A percentile compares a stretch with the other conserved stretches of the same genome.
Evolutionary conservation across 1,140 invertebrate genomes (phyloP).

Genomic region (Lepidotrigona ventralis): DNA sequence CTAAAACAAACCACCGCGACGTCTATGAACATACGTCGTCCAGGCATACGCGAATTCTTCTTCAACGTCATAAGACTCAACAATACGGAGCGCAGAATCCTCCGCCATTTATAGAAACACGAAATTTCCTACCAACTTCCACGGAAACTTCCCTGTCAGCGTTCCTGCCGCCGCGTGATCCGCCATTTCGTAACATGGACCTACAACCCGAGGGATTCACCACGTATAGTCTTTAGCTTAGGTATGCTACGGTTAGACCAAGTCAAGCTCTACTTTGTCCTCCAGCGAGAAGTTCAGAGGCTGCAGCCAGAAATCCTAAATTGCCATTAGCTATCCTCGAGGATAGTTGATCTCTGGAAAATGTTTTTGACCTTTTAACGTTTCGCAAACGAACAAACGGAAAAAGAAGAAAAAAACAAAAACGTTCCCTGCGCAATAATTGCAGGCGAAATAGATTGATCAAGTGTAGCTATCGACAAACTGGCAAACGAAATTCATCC

Average conservation of each 20-base stretch:
- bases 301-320: background rate
- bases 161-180: background rate
- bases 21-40: background rate
- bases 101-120: background rate
- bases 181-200: background rate
- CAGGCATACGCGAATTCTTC: background rate
- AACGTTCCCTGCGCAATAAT: background rate
- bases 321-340: background rate
- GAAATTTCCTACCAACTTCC: background rate
- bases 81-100: background rate
- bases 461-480: background rate
- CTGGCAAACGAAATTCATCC: background rate
- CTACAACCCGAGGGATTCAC: background rate
- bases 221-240: conserved; percentile 7
- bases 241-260: background rate
- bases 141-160: background rate
- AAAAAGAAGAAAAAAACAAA: background rate
- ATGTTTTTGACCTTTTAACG: too few relatives aligned
- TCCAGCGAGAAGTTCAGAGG: background rate
- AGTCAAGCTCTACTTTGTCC: background rate
- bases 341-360: background rate
- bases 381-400: too few relatives aligned
- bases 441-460: background rate
- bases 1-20: background rate
- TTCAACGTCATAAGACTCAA: background rate